phyloP scores from a whole-genome alignment of 2,888 invertebrate species.

The Spicauda simplicius region DNA sequence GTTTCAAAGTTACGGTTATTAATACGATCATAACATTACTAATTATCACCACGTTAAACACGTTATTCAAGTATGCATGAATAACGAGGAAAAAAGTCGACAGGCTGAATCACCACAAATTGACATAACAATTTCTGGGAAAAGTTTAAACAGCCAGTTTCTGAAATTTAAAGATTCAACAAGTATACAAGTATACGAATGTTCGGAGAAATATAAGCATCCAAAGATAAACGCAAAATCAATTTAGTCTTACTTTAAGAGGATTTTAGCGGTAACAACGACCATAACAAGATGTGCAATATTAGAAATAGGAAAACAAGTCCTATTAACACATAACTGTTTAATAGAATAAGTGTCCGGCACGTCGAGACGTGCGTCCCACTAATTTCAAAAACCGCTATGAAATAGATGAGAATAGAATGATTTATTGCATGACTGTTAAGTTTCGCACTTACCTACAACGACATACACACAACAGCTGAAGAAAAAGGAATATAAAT shows the following conservation, averaged over 20 bases:
- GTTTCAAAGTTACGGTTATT: background rate
- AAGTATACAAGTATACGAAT: no score
- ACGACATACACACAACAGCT: background rate
- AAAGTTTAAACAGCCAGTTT: background rate
- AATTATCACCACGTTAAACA: background rate
- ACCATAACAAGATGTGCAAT: background rate
- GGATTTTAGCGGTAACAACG: background rate
- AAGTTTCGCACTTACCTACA: constrained; percentile 22
- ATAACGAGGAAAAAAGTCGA: background rate
- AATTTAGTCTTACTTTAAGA: background rate
- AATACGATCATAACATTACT: background rate
- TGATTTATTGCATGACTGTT: constrained; percentile 33
- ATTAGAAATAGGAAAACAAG: constrained; percentile 2
- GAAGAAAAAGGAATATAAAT: no score
- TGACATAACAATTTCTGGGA: background rate
- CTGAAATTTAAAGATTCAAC: no score
- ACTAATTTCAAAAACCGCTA: constrained; percentile 28
- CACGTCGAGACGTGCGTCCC: background rate
- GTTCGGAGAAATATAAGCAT: background rate
- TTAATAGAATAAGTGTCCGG: constrained; percentile 1
- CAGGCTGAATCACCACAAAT: background rate
- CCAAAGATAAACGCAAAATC: background rate
- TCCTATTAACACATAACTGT: constrained; percentile 23
- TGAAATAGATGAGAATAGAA: constrained; percentile 19
- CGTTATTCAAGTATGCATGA: background rate